A percentile compares a stretch with the other conserved stretches of the same genome.
phyloP scores from a whole-genome alignment of 64 coral and sea anemone species.

The Porites lutea region DNA sequence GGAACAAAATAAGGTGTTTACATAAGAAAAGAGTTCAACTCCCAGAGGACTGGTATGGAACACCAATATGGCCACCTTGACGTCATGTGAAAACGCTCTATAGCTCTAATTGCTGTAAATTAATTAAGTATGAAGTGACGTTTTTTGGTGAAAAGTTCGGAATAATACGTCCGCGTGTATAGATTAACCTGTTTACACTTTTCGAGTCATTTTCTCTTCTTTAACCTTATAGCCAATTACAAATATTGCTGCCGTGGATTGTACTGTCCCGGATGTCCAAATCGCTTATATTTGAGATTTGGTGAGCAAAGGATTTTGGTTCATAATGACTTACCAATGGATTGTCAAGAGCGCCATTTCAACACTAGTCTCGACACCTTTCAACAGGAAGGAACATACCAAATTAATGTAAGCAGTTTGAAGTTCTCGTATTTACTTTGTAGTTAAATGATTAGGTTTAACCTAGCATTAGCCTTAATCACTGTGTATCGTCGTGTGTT shows the following conservation, averaged over 20 bases:
- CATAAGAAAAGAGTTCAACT: no score
- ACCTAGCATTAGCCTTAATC: no score
- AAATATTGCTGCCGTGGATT: conserved; percentile 67
- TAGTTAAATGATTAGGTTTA: no score
- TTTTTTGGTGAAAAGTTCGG: no score
- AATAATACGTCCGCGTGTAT: no score
- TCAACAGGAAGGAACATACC: conserved; percentile 27
- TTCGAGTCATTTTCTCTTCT: neutral
- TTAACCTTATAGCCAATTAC: conserved; percentile 20
- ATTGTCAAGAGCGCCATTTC: conserved; percentile 37
- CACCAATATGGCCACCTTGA: no score
- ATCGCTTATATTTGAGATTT: conserved; percentile 2
- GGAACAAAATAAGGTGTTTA: no score
- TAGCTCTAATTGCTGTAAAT: no score
- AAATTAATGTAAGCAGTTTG: conserved; percentile 33
- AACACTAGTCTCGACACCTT: conserved; percentile 12
- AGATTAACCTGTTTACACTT: no score
- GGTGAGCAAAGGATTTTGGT: conserved; percentile 6
- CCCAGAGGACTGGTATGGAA: no score
- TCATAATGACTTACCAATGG: conserved; percentile 10
- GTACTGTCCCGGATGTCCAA: conserved; percentile 43
- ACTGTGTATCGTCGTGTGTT: neutral
- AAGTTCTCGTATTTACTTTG: neutral
- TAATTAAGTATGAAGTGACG: no score
- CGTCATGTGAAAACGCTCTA: no score